These are phyloP conservation scores for Brachyistius frenatus DNA, from an alignment of 2,113 vertebrate species.

Conservation along the genomic window DNA sequence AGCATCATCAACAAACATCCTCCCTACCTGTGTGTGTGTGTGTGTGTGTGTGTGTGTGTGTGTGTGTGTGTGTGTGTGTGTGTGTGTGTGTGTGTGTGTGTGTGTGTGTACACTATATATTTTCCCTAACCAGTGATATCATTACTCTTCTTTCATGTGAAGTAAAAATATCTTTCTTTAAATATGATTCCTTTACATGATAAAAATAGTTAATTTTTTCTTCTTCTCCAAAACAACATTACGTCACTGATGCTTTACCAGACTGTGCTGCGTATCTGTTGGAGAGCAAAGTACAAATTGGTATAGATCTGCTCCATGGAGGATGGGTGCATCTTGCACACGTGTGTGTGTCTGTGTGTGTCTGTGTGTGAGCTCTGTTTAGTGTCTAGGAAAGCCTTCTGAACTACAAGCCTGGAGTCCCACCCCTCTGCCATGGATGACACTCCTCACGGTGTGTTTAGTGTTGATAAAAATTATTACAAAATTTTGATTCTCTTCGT, in stretches of 20 bases:
- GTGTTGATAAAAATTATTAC: slow-evolving; percentile 99
- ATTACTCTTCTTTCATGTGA: slow-evolving; percentile 87
- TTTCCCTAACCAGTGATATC: slow-evolving; percentile 56
- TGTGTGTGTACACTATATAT: slow-evolving; percentile 44
- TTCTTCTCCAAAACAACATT: slow-evolving; percentile 87
- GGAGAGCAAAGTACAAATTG: slow-evolving; percentile 26
- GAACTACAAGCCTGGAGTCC: slow-evolving; percentile 21
- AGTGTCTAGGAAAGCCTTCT: slow-evolving; percentile 39
- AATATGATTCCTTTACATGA: slow-evolving; percentile 94
- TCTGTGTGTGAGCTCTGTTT: slow-evolving; percentile 32
- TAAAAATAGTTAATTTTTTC: slow-evolving; percentile 93
- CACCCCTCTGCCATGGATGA: slow-evolving; percentile 49
- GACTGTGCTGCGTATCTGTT: slow-evolving; percentile 39
- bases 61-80: slow-evolving; percentile 42
- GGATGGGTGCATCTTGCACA: slow-evolving; percentile 43
- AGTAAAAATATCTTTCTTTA: slow-evolving; percentile 97
- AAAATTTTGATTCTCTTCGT: slow-evolving; percentile 91
- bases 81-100: slow-evolving; percentile 47
- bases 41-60: slow-evolving; percentile 47
- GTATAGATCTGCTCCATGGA: slow-evolving; percentile 52
- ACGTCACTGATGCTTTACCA: slow-evolving; percentile 89
- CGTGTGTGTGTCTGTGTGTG: slow-evolving; percentile 14
- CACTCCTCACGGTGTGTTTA: slow-evolving; percentile 85
- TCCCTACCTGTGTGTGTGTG: slow-evolving; percentile 71
- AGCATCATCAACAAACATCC: slow-evolving; percentile 89